These are phyloP conservation scores for Polymixis flavicincta DNA, from an alignment of 2,888 invertebrate genomes.

Conservation along the genomic window DNA sequence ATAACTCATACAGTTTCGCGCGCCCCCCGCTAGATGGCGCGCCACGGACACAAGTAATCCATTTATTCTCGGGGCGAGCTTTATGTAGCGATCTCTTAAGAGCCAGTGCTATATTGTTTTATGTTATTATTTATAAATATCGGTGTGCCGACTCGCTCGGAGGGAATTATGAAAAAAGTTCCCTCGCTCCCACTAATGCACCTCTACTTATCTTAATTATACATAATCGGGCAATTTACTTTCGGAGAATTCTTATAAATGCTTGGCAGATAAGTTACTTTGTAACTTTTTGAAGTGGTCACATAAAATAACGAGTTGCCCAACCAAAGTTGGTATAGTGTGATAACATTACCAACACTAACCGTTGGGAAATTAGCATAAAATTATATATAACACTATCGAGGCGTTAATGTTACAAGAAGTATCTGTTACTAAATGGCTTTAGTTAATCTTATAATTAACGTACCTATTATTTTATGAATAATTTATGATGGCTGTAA, in stretches of 20 bases:
- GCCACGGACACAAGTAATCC: constrained; percentile 89
- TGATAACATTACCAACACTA: constrained; percentile 22
- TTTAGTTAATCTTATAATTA: constrained; percentile 43
- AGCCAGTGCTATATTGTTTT: constrained; percentile 86
- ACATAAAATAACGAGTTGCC: constrained; percentile 58
- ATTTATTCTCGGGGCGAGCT: constrained; percentile 90
- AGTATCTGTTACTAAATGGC: constrained; percentile 36
- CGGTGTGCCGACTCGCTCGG: constrained; percentile 72
- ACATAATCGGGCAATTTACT: constrained; percentile 60
- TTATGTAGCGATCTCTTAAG: constrained; percentile 89
- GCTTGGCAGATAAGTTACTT: constrained; percentile 40
- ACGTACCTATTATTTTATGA: constrained; percentile 26
- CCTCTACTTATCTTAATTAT: constrained; percentile 66
- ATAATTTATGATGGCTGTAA: too few species aligned
- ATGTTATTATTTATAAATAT: constrained; percentile 89
- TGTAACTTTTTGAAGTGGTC: constrained; percentile 45
- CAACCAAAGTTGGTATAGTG: constrained; percentile 33
- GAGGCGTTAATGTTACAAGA: constrained; percentile 40
- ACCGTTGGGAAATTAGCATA: constrained; percentile 49
- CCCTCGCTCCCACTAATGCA: constrained; percentile 44
- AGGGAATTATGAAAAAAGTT: constrained; percentile 76
- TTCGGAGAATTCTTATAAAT: constrained; percentile 34
- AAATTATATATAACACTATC: constrained; percentile 44
- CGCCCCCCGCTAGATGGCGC: constrained; percentile 89
- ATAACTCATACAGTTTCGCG: constrained; percentile 86